Base-by-base conservation (phyloP, 2,113 vertebrate genomes). In the Gorsachius goisagi region DNA sequence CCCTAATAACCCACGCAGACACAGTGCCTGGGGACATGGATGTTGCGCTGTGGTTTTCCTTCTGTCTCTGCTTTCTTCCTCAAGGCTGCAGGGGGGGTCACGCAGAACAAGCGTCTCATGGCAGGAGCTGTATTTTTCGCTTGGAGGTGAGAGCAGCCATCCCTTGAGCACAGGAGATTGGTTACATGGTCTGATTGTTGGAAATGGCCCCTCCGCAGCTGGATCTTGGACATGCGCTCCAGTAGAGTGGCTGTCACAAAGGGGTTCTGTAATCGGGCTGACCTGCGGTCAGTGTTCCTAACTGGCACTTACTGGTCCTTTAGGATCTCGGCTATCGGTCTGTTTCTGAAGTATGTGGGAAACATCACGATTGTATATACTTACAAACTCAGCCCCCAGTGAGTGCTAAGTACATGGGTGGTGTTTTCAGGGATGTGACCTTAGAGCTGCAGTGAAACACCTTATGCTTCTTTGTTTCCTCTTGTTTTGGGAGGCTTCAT, bases 361-460 rank as follows among this genome's bases (percentile, higher is more conserved):
- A 60, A 39, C 15, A 7, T 23, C 1, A 0, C 62, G 68, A 17
- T 15, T 35, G 10, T 26, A 27, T 33, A 26, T 64, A 7, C 44
- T 72, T 44, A 24, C 3, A 68, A 86, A 20, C 26, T 86, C 27
- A 21, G 28, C 17, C 60, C 44, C 12, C 3, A 5, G 17, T 15
- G 7, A 23, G 37, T 79, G 23, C 37, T 64, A 41, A 41, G 49
- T 52, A 37, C 9, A 5, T 4, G 16, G 35, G 53, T 3, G 10
- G 5, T 0, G 0, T 45, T 94, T 80, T 77, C 5, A 56, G 55
- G 39, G 35, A 9, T 0, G 0, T 74, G 30, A 52, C n/a, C 23
- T n/a, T 58, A 64, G 62, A 49, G 5, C n/a, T 67, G 26, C 0
- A 0, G 4, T 47, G 19, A 58, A 82, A 63, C 12, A 26, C 33